Evolutionary conservation across 1,140 invertebrate species (phyloP), one percentile per base, ranked within the genome.

Genomic region (Leptoteleia sp.): DNA sequence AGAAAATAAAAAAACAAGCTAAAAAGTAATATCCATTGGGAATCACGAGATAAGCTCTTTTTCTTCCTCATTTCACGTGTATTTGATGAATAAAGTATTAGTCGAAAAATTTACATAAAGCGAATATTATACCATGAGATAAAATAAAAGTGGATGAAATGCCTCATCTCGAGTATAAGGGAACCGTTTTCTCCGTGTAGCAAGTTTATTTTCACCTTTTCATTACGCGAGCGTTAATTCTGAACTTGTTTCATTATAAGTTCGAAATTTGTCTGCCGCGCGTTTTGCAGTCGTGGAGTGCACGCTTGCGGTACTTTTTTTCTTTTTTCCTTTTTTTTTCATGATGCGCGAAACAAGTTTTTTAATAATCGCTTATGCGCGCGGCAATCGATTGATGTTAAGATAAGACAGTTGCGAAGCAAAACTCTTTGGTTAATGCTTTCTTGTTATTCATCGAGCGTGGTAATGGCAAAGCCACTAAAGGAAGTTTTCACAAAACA

Each of bases 401-500:
- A 29, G 27, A 7, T 8, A 6, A 8, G 8, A 29, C 7, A 29
- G 8, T 1, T 29, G 4, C 6, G 6, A 4, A 8, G 6, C 27
- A 5, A 22, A 22, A n/a, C n/a, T n/a, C 6, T 8, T 7, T 29
- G 4, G 27, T 29, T 7, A 29, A 6, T 29, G 27, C 3, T 4
- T 8, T 29, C 7, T 29, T 8, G 8, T 29, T 37, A 37, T 37
- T 37, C 35, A 37, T 37, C 8, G 35, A 37, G 13, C 8, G 35
- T 37, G 15, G 15, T 12, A 4, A 15, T 5, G 35, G n/a, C n/a
- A 37, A 42, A 19, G 17, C 15, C 8, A 9, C 15, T 48, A 15
- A 12, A 15, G 25, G 29, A 47, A 48, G 27, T 35, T 35, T 13
- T 1, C 35, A 15, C 12, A 37, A 37, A 37, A 37, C 35, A 15